A percentile compares a stretch with the other conserved stretches of the same genome.
Conservation (phyloP, 2,797 vertebrate species). For the Myotis myotis region DNA sequence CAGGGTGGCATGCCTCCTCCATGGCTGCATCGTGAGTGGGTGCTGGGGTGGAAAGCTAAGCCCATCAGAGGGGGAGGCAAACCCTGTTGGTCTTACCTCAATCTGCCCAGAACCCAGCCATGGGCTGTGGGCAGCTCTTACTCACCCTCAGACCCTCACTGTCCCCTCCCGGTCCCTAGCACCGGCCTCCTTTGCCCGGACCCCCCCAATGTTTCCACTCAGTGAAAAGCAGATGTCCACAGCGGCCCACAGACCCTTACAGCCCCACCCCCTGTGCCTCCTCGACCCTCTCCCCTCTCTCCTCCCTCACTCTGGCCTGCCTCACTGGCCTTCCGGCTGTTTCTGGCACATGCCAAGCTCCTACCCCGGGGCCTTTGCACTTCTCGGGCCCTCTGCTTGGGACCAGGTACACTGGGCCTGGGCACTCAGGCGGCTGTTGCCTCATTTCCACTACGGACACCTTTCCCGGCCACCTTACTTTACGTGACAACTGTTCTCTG, state of each 20-base stretch:
- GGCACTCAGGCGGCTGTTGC: background rate
- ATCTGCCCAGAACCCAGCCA: background rate
- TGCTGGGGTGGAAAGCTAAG: background rate
- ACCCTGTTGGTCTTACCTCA: background rate
- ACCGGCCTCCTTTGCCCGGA: background rate
- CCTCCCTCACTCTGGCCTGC: background rate
- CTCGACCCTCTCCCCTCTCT: background rate
- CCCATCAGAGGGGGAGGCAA: background rate
- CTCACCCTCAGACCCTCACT: background rate
- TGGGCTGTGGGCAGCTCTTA: background rate
- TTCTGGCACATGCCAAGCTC: background rate
- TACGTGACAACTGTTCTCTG: background rate
- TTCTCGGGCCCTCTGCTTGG: background rate
- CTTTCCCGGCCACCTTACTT: background rate
- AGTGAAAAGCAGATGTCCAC: background rate
- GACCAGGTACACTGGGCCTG: background rate
- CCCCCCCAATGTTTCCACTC: background rate
- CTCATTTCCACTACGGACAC: background rate
- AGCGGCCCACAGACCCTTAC: too few species aligned
- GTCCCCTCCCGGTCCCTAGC: background rate
- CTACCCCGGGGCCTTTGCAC: background rate
- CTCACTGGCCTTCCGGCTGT: background rate
- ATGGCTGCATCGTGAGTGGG: accelerated
- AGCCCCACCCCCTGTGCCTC: background rate
- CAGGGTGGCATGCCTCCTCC: too few species aligned